Conservation (phyloP, 2,797 vertebrate genomes). For the Hypotaenidia philippensis region DNA sequence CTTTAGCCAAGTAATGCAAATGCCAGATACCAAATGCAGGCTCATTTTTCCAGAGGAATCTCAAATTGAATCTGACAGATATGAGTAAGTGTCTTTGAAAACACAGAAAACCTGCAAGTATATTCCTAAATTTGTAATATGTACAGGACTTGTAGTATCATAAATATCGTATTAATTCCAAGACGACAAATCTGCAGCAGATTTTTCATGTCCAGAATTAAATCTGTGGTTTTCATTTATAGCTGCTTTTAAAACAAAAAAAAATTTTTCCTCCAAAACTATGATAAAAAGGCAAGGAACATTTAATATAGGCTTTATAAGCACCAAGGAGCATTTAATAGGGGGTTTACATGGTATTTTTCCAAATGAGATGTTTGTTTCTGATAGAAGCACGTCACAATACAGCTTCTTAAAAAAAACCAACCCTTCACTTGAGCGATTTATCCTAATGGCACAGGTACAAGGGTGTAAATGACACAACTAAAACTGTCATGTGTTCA, state of each 20-base stretch:
- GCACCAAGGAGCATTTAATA: not conserved
- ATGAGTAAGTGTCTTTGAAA: conserved; percentile 34
- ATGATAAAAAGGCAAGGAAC: not conserved
- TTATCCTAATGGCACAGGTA: not conserved
- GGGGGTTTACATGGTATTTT: not conserved
- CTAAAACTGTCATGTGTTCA: not conserved
- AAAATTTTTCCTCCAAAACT: not conserved
- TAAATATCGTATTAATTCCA: conserved; percentile 12
- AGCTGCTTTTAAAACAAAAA: not conserved
- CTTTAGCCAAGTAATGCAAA: conserved; percentile 25
- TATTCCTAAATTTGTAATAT: not conserved
- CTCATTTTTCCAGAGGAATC: conserved; percentile 12
- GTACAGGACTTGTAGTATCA: not conserved
- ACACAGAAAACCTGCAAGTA: not conserved
- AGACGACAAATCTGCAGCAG: not conserved
- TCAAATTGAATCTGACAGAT: conserved; percentile 30
- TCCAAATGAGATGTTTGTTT: not conserved
- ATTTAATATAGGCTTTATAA: not conserved
- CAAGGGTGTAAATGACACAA: not conserved
- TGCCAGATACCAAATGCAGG: not conserved
- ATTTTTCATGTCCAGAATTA: conserved; percentile 36
- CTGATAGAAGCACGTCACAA: not conserved
- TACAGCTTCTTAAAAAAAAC: not conserved
- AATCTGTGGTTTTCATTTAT: not conserved
- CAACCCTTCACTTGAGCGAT: not conserved